Conservation (phyloP, 2,888 invertebrate genomes). For the Limnephilus lunatus region DNA sequence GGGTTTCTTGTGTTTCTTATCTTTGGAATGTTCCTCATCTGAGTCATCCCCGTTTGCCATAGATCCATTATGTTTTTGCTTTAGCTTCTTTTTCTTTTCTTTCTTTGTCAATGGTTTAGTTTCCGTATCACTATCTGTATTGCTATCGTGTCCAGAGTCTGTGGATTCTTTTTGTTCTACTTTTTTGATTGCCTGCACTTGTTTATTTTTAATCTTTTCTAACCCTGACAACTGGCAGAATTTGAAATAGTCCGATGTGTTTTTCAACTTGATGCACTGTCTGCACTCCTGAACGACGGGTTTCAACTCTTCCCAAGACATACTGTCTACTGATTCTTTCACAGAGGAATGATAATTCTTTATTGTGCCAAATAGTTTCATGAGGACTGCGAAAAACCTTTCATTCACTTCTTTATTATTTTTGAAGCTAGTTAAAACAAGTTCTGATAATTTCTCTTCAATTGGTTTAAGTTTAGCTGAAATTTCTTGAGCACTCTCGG, state of each 20-base stretch:
- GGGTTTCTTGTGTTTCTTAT: conserved; percentile 56
- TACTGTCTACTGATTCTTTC: conserved; percentile 66
- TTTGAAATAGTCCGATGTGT: conserved; percentile 73
- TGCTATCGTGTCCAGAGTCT: conserved; percentile 64
- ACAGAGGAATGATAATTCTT: conserved; percentile 73
- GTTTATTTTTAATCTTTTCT: conserved; percentile 69
- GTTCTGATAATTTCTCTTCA: conserved; percentile 75
- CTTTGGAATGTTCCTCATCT: conserved; percentile 49
- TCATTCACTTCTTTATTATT: conserved; percentile 74
- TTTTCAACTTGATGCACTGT: conserved; percentile 70
- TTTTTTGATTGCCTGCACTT: conserved; percentile 67
- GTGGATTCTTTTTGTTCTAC: conserved; percentile 59
- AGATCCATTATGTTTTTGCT: conserved; percentile 46
- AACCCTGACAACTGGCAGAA: conserved; percentile 72
- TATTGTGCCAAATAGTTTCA: conserved; percentile 76
- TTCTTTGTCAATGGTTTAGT: conserved; percentile 66
- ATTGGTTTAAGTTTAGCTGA: conserved; percentile 71
- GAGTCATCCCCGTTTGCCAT: conserved; percentile 47
- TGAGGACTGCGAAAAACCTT: conserved; percentile 77
- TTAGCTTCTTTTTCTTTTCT: conserved; percentile 49
- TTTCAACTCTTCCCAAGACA: conserved; percentile 72
- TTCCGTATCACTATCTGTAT: conserved; percentile 66
- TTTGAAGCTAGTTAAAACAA: conserved; percentile 72
- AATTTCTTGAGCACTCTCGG: conserved; percentile 71
- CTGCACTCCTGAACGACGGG: conserved; percentile 71